Percentiles rank a stretch among this genome's conserved stretches.
phyloP scores from a whole-genome alignment of 2,113 vertebrate species.

The Oryzias woworae region DNA sequence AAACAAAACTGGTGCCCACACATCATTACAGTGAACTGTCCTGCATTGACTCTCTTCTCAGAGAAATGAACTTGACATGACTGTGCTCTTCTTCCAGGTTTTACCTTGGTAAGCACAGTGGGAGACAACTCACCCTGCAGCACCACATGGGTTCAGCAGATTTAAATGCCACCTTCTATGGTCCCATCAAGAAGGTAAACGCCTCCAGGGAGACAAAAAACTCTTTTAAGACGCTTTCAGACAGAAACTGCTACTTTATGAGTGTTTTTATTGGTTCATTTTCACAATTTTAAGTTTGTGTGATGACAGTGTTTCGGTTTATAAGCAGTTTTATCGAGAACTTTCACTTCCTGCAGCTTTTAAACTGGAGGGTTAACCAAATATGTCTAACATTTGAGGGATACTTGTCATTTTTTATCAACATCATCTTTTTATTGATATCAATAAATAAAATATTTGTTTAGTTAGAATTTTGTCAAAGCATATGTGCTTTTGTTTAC shows the following conservation, averaged over 20 bases:
- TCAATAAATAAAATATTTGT: not conserved
- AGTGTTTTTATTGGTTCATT: no score
- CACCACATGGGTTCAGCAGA: constrained; percentile 99
- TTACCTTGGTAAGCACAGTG: constrained; percentile 99
- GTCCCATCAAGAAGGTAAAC: constrained; percentile 91
- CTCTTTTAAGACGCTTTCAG: no score
- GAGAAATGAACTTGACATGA: constrained; percentile 6
- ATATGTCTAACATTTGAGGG: no score
- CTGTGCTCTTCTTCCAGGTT: constrained; percentile 78
- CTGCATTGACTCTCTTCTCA: not conserved
- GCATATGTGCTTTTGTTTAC: not conserved
- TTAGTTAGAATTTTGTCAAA: not conserved
- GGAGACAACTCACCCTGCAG: constrained; percentile 95
- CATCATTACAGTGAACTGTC: not conserved
- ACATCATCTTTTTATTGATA: no score
- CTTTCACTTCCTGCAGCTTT: no score
- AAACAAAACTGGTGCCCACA: no score
- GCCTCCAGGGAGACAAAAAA: not conserved
- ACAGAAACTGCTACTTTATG: no score
- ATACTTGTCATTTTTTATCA: no score
- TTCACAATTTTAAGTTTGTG: no score
- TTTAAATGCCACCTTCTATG: constrained; percentile 97
- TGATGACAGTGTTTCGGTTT: no score
- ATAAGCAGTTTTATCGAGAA: no score
- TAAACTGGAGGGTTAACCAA: no score